Base-by-base conservation (phyloP, 2,797 vertebrate genomes). In the Anguilla pacifica region DNA sequence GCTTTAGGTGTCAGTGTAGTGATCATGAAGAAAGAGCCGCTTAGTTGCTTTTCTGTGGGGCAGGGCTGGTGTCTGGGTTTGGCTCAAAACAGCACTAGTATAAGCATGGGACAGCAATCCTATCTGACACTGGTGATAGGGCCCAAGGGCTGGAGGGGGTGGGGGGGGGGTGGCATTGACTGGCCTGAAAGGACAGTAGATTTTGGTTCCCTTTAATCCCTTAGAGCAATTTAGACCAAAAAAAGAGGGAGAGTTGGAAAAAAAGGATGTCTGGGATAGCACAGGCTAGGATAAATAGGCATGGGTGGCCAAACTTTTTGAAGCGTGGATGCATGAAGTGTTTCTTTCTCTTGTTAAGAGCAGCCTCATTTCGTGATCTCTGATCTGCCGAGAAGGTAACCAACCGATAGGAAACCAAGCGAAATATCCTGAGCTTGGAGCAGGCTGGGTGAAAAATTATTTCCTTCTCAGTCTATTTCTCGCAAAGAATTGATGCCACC, bases 121-220 rank as follows among this genome's bases (percentile, higher is more conserved):
- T 6, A 67, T n/a, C 61, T 67, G 3, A 74, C 15, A 10, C 70
- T 31, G 31, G 70, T 11, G 3, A 39, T 15, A 74, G 72, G n/a
- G 72, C 17, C 35, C 31, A 6, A 67, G 64, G 64, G 64, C 64
- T 11, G 51, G 51, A 2, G 51, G 6, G 51, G 31, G 1, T 86
- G 72, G 87, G 81, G 86, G 82, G 88, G 81, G 72, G 31, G 85
- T 59, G 88, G 81, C 39, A 43, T 86, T 84, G 89, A 83, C 87
- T 84, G 43, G 67, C 72, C 51, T 46, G 87, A 64, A 74, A 84
- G 86, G 61, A 83, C 59, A 87, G 85, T 46, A 53, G 57, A 89
- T 83, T 84, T 87, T 89, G 85, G 61, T 72, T 87, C 77, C 43
- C 83, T 79, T 51, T 74, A 19, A 46, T 79, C 35, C 17, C 15